Evolutionary conservation across 2,797 vertebrate species (phyloP).

Genomic region (Lacerta agilis): DNA sequence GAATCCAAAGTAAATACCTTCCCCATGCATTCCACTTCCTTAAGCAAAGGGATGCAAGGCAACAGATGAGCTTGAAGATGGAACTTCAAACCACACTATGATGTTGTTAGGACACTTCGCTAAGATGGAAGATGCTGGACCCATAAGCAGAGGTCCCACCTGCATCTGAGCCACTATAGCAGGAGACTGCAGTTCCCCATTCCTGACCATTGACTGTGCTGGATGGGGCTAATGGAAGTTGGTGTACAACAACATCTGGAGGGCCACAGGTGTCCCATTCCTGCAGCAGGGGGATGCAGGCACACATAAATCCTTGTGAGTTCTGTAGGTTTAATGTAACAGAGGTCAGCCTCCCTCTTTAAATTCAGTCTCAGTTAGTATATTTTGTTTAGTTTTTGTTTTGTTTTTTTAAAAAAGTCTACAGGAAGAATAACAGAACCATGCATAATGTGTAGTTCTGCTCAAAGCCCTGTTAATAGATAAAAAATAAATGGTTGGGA

Average conservation of each 20-base stretch:
- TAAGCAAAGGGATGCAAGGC: not conserved
- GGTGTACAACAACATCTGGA: not conserved
- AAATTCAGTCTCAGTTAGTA: too few relatives aligned
- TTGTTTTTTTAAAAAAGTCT: too few relatives aligned
- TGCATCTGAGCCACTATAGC: not conserved
- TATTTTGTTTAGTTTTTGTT: too few relatives aligned
- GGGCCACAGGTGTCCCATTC: not conserved
- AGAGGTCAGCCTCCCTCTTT: too few relatives aligned
- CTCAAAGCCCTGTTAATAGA: too few relatives aligned
- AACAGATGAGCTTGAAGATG: not conserved
- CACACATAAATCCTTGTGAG: too few relatives aligned
- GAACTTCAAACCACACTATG: not conserved
- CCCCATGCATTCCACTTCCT: not conserved
- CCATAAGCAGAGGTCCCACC: not conserved
- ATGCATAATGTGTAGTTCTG: too few relatives aligned
- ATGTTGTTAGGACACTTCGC: not conserved
- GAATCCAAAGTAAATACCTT: not conserved
- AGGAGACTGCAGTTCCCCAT: not conserved
- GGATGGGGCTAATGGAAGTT: not conserved
- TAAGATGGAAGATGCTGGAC: not conserved
- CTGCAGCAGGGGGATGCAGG: not conserved
- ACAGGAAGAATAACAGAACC: too few relatives aligned
- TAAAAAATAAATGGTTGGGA: too few relatives aligned
- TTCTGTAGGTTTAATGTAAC: too few relatives aligned
- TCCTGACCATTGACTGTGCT: not conserved